Base-by-base conservation (phyloP, 2,888 invertebrate species). In the Celastrina argiolus region DNA sequence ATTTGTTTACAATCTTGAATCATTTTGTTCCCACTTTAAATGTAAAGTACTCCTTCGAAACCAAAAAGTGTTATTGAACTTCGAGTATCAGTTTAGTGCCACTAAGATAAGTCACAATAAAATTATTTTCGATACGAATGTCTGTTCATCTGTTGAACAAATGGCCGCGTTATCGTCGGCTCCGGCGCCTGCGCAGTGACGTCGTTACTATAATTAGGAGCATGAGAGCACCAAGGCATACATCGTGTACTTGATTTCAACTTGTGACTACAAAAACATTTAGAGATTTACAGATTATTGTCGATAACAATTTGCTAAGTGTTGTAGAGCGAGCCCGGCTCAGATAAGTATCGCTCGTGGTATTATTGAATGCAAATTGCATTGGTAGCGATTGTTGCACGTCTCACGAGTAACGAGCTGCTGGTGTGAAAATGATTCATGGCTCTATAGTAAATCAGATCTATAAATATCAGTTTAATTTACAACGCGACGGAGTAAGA, bases 291-390 rank as follows among this genome's bases (percentile, higher is more conserved):
- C 79, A 82, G 85, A 84, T 85, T 81, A 81, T 78, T 81, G 87
- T 83, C 85, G 81, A 81, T 83, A 83, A 79, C 83, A 87, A 87
- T 88, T 87, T 87, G 85, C 84, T 85, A 87, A 84, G 82, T 85
- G 84, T 80, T 85, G 84, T 81, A 81, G 81, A 82, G 82, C 83
- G 81, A 81, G 83, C 82, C 83, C 80, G 81, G 81, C 75, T 81
- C 74, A 73, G 87, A 88, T 88, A 87, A 81, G 82, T 83, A 88
- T 88, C 86, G 78, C 69, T n/a, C 80, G 74, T 77, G 72, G 77
- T 79, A 79, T 81, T 84, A 87, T 86, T 86, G 82, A 86, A 87
- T 86, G 83, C 82, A 86, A 87, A 88, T 86, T 81, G 79, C 39
- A 18, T 18, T 45, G 45, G 56, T 26, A 58, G 39, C 56, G 58